Percentiles rank a stretch among this genome's conserved stretches.
phyloP scores from a whole-genome alignment of 2,113 vertebrate genomes.

The Colinus virginianus region DNA sequence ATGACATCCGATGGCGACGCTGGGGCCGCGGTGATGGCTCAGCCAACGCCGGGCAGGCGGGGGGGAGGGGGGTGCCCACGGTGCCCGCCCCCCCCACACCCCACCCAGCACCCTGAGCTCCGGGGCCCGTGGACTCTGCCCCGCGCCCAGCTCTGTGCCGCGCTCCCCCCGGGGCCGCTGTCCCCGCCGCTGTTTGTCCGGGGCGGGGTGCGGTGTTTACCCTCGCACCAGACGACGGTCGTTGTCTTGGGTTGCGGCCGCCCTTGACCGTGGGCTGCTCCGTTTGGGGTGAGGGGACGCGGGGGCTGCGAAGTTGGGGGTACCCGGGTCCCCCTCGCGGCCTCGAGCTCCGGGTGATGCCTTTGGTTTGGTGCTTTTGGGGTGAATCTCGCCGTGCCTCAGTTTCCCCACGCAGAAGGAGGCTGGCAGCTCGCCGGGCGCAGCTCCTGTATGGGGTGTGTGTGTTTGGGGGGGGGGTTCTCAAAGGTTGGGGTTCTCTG shows the following conservation, averaged over 20 bases:
- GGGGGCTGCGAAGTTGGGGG: neutral
- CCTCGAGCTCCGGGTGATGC: neutral
- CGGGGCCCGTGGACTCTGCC: constrained; percentile 45
- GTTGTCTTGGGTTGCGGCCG: neutral
- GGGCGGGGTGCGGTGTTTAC: constrained; percentile 65
- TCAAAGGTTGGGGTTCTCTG: neutral
- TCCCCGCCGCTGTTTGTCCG: constrained; percentile 59
- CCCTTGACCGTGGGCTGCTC: neutral
- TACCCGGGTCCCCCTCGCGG: neutral
- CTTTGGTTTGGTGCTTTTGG: neutral
- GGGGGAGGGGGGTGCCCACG: neutral
- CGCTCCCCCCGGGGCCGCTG: constrained; percentile 38
- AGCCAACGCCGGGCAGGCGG: too few species aligned
- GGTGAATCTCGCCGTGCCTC: neutral
- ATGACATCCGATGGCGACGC: too few species aligned
- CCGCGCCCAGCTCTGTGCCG: neutral
- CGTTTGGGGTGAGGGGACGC: accelerated
- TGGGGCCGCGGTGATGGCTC: neutral
- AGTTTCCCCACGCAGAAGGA: neutral
- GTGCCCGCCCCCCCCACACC: neutral
- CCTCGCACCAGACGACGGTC: neutral
- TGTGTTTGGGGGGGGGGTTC: accelerated
- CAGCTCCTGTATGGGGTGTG: neutral
- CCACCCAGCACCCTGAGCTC: neutral
- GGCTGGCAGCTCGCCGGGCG: too few species aligned